Base-by-base conservation (phyloP, 2,888 invertebrate genomes). In the Oscheius sp. region DNA sequence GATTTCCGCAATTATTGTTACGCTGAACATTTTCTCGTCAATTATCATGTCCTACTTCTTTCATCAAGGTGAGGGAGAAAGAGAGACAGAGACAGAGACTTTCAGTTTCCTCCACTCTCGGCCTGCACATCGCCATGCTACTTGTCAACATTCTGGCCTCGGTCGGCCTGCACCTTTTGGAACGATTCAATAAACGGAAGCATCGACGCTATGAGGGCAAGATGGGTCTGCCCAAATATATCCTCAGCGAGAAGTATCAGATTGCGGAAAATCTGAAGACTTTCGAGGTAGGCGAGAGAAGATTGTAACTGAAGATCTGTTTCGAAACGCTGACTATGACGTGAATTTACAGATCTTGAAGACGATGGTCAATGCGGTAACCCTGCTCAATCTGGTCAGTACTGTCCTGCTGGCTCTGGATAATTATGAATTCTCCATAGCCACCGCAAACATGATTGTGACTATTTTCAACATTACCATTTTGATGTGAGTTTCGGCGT, bases 251-350 rank as follows among this genome's bases (percentile, higher is more conserved):
- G 21, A 55, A 55, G 21, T 55, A 55, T 32, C 55, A 55, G 32
- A 55, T 55, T 29, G 55, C 55, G 21, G 55, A 55, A 32, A 55
- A 55, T 55, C 55, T 55, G 2, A 55, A 32, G 55, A 55, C 55
- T 2, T 55, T 55, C 32, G 13, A 21, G 55, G 55, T 55, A 53
- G 21, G 11, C 13, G 21, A 53, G 21, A 21, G 13, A n/a, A 53
- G 11, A 21, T 53, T 53, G 13, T 9, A 13, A 21, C 13, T 53
- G 3, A 11, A 13, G 2, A 53, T n/a, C 11, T 11, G 13, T 13
- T n/a, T 53, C 21, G 13, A n/a, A 13, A 13, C 11, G 13, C 21
- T 53, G 3, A 53, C 2, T 9, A 11, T n/a, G 13, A 21, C 53
- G 2, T 10, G 7, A 10, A 51, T 13, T 55, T 55, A 29, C 21